A percentile compares a stretch with the other conserved stretches of the same genome.
Evolutionary conservation across 2,888 invertebrate species (phyloP).

Genomic region (Acrobasis suavella): DNA sequence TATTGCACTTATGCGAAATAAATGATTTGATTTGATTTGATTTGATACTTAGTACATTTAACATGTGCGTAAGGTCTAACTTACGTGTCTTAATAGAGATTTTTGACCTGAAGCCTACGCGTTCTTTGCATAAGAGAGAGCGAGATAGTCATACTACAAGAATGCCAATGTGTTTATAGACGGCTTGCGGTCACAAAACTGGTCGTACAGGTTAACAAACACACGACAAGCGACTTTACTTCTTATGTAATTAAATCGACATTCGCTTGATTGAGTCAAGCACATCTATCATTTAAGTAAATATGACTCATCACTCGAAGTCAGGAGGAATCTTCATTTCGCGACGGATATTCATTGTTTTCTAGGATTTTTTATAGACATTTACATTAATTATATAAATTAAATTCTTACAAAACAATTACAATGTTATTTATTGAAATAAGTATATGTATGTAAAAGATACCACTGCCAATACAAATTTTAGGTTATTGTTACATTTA

Average conservation of each 20-base stretch:
- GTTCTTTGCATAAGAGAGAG: constrained; percentile 49
- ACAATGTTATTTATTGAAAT: no score
- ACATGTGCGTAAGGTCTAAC: no score
- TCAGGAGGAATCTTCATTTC: constrained; percentile 37
- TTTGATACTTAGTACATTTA: no score
- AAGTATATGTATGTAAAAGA: no score
- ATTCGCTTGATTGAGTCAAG: constrained; percentile 34
- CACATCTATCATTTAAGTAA: constrained; percentile 45
- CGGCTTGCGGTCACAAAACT: constrained; percentile 66
- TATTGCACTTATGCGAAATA: no score
- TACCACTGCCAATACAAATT: no score
- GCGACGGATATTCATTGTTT: constrained; percentile 31
- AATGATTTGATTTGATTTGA: no score
- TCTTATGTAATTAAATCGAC: constrained; percentile 39
- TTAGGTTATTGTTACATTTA: no score
- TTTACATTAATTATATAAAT: no score
- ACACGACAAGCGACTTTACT: constrained; percentile 45
- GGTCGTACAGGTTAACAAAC: constrained; percentile 50
- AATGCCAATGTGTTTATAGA: constrained; percentile 39
- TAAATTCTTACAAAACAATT: no score
- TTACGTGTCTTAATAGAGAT: constrained; percentile 35
- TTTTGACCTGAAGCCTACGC: constrained; percentile 64
- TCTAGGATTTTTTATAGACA: neutral
- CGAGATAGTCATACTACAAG: constrained; percentile 38
- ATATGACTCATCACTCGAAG: constrained; percentile 52